Conservation (phyloP, 2,113 vertebrate genomes). For the Ornithorhynchus anatinus region DNA sequence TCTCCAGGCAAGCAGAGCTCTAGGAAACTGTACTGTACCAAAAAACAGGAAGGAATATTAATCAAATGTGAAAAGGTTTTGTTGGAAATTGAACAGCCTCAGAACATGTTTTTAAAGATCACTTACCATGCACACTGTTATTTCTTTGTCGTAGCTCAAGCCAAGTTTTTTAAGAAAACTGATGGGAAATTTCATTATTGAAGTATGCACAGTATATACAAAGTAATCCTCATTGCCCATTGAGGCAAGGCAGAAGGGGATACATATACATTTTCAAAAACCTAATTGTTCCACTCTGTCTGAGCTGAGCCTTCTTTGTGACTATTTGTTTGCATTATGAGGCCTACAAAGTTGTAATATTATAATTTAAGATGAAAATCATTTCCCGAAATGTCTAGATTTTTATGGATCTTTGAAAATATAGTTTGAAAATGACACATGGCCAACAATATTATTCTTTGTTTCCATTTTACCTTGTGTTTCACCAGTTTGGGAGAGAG, state of each 20-base stretch:
- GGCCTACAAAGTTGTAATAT: neutral
- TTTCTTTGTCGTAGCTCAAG: constrained; percentile 31
- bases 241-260: neutral
- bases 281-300: neutral
- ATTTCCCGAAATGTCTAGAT: neutral
- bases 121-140: constrained; percentile 29
- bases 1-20: neutral
- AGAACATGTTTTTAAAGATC: constrained; percentile 55
- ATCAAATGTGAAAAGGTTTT: constrained; percentile 59
- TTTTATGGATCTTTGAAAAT: constrained; percentile 23
- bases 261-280: constrained; percentile 1
- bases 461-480: neutral
- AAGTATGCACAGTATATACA: neutral
- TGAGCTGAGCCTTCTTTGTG: neutral
- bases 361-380: constrained; percentile 6
- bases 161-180: constrained; percentile 35
- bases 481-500: constrained; percentile 21
- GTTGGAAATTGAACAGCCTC: constrained; percentile 32
- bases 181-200: constrained; percentile 30
- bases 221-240: neutral
- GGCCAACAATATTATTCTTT: neutral
- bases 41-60: constrained; percentile 50
- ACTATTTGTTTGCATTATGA: neutral
- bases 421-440: constrained; percentile 6
- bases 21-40: constrained; percentile 39